Evolutionary conservation across 2,888 invertebrate genomes (phyloP).

Genomic region (Macaria notata): DNA sequence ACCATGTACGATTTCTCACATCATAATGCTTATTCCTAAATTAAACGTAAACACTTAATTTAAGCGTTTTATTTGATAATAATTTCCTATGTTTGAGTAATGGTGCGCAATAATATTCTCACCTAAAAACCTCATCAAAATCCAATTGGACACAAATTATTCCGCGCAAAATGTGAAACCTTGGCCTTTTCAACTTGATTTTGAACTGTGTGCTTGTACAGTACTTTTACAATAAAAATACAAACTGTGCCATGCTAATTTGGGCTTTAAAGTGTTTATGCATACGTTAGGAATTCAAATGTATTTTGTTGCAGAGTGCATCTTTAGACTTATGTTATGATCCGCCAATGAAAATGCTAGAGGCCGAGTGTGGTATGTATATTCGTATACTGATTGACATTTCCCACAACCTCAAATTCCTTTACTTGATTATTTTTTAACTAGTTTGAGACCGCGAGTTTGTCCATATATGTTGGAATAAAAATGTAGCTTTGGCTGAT

Average conservation of each 20-base stretch:
- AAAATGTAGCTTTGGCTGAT: too few relatives aligned
- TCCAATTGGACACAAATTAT: constrained; percentile 68
- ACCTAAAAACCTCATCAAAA: constrained; percentile 63
- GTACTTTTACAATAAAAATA: constrained; percentile 55
- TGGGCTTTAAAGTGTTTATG: constrained; percentile 44
- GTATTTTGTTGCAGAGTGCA: constrained; percentile 37
- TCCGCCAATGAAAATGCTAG: constrained; percentile 57
- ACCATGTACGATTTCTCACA: too few relatives aligned
- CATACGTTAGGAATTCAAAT: constrained; percentile 38
- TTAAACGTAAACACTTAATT: too few relatives aligned
- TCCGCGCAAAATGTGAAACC: constrained; percentile 63
- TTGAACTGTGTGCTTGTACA: constrained; percentile 53
- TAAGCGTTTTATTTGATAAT: too few relatives aligned
- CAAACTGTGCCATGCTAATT: constrained; percentile 33
- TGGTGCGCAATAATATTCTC: constrained; percentile 37
- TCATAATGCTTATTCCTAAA: too few relatives aligned
- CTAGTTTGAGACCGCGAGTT: too few relatives aligned
- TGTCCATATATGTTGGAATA: too few relatives aligned
- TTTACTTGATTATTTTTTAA: constrained; percentile 27
- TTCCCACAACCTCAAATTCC: constrained; percentile 64
- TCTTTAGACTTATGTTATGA: constrained; percentile 51
- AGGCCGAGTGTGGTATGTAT: constrained; percentile 50
- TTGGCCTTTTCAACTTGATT: constrained; percentile 69
- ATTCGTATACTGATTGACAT: constrained; percentile 52
- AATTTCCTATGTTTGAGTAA: too few relatives aligned